Conservation (phyloP, 2,888 invertebrate genomes). For the Cataglyphis altisquamis region DNA sequence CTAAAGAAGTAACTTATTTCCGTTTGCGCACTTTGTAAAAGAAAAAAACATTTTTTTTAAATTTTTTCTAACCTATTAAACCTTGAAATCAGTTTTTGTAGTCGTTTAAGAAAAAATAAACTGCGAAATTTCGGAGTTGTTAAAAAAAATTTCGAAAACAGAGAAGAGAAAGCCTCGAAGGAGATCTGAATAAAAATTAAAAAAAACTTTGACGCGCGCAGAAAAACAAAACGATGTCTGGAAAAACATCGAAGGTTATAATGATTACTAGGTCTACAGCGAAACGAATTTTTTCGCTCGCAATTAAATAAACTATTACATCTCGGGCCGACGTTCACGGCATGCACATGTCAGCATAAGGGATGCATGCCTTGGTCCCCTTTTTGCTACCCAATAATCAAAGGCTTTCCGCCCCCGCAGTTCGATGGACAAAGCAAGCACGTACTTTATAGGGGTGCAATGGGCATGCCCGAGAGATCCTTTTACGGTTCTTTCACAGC, state of each 20-base stretch:
- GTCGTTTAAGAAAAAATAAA: neutral
- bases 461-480: conserved; percentile 16
- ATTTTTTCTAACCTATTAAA: neutral
- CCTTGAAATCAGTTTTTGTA: neutral
- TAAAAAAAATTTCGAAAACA: neutral
- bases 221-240: neutral
- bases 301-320: conserved; percentile 41
- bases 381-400: conserved; percentile 50
- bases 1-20: neutral
- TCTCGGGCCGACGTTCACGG: conserved; percentile 5
- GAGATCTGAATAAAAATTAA: conserved; percentile 19
- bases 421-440: conserved; percentile 49
- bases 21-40: neutral
- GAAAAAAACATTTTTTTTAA: neutral
- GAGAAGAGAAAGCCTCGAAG: too few species aligned
- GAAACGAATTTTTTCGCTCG: neutral
- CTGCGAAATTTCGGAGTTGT: neutral
- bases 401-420: conserved; percentile 28
- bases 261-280: conserved; percentile 6
- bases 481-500: conserved; percentile 40
- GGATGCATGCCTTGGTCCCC: neutral
- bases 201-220: neutral
- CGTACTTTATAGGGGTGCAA: conserved; percentile 18
- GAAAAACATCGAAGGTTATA: neutral
- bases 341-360: neutral